Conservation (phyloP, 2,888 invertebrate genomes). For the Pteria penguin region DNA sequence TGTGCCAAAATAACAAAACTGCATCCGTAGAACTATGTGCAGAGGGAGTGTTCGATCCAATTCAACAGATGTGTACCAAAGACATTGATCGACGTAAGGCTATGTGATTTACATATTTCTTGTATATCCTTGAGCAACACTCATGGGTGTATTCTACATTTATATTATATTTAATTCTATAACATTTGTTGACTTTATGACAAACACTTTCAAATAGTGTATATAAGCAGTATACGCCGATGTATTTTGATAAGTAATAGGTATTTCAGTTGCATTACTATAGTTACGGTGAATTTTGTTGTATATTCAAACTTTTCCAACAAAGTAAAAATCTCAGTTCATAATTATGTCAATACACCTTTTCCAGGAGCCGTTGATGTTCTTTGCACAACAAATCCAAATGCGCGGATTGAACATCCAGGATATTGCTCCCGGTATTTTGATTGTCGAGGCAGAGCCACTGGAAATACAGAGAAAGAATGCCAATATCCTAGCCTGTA, state of each 20-base stretch:
- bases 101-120: too few relatives aligned
- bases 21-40: slow-evolving; percentile 50
- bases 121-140: too few relatives aligned
- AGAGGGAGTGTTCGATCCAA: slow-evolving; percentile 59
- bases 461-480: slow-evolving; percentile 50
- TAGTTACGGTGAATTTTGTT: too few relatives aligned
- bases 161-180: too few relatives aligned
- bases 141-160: not conserved
- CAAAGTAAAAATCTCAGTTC: too few relatives aligned
- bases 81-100: slow-evolving; percentile 54
- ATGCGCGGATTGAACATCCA: slow-evolving; percentile 56
- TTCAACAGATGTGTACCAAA: slow-evolving; percentile 48
- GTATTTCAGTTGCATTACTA: too few relatives aligned
- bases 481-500: slow-evolving; percentile 63
- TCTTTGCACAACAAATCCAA: slow-evolving; percentile 57
- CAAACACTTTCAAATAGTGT: too few relatives aligned
- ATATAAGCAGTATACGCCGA: too few relatives aligned
- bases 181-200: too few relatives aligned
- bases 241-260: too few relatives aligned
- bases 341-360: too few relatives aligned
- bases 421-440: slow-evolving; percentile 62
- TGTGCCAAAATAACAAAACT: slow-evolving; percentile 55
- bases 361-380: slow-evolving; percentile 60
- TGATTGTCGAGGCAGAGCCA: slow-evolving; percentile 51
- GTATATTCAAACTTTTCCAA: too few relatives aligned